Conservation (phyloP, 2,797 vertebrate species). For the Balearica regulorum region DNA sequence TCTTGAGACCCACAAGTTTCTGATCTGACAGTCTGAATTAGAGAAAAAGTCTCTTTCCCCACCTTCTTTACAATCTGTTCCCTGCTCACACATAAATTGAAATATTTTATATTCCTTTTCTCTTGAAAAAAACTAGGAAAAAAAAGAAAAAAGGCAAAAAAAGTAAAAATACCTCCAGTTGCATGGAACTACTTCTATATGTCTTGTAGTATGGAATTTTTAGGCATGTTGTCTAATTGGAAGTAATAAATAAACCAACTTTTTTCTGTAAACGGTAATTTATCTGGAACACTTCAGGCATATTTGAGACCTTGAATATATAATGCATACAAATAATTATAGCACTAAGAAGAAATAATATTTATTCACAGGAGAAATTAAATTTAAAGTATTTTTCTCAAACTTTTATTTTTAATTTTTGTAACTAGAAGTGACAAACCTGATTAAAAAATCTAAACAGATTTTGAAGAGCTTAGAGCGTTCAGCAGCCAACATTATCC, state of each 20-base stretch:
- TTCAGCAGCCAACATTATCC: not conserved
- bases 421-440: not conserved
- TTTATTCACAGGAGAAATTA: not conserved
- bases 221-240: not conserved
- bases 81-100: not conserved
- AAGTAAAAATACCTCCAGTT: not conserved
- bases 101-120: not conserved
- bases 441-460: not conserved
- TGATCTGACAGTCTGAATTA: not conserved
- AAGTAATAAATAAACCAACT: not conserved
- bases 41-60: not conserved
- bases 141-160: fast-evolving
- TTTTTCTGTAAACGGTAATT: not conserved
- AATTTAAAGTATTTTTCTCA: not conserved
- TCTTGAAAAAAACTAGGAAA: not conserved
- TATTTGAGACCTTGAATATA: not conserved
- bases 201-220: not conserved
- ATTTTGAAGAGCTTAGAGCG: not conserved
- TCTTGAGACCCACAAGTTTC: not conserved
- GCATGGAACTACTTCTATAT: not conserved
- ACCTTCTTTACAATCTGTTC: not conserved
- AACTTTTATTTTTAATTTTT: not conserved
- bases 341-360: not conserved
- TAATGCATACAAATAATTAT: not conserved
- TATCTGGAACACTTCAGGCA: not conserved